phyloP scores from a whole-genome alignment of 2,797 vertebrate genomes.

The Micrastur ruficollis region DNA sequence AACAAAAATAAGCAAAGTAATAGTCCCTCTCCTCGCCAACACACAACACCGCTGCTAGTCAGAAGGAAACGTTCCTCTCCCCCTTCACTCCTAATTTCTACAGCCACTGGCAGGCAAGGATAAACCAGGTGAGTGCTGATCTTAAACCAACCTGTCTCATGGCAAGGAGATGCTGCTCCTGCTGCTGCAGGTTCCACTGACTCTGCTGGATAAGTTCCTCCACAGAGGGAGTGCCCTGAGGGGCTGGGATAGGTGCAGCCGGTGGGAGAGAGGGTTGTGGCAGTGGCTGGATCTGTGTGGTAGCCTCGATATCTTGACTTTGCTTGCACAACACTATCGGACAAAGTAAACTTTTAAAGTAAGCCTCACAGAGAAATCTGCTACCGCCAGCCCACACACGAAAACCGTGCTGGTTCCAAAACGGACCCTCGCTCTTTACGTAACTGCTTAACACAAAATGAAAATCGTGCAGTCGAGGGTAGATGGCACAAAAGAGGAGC shows the following conservation, averaged over 20 bases:
- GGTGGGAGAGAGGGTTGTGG: slow-evolving; percentile 77
- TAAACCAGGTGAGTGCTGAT: rapidly evolving
- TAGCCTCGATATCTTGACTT: slow-evolving; percentile 82
- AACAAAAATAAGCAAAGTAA: not conserved
- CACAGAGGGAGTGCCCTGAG: slow-evolving; percentile 77
- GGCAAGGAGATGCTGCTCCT: slow-evolving; percentile 92
- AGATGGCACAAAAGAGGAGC: not conserved
- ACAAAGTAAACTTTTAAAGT: not conserved
- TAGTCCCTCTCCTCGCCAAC: not conserved
- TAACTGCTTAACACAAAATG: not conserved
- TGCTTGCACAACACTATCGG: slow-evolving; percentile 87
- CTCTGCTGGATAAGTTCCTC: slow-evolving; percentile 97
- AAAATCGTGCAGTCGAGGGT: rapidly evolving
- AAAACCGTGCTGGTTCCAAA: not conserved
- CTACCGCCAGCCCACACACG: not conserved
- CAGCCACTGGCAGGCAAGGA: not conserved
- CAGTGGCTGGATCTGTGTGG: slow-evolving; percentile 72
- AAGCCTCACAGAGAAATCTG: not conserved
- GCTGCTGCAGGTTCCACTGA: slow-evolving; percentile 96
- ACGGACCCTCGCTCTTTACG: rapidly evolving
- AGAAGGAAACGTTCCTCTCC: not conserved
- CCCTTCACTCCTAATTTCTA: not conserved
- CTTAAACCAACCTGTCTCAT: slow-evolving; percentile 86
- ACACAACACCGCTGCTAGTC: rapidly evolving
- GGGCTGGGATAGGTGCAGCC: slow-evolving; percentile 57